Evolutionary conservation across 2,888 invertebrate species (phyloP).

Genomic region (Drosophila putrida): DNA sequence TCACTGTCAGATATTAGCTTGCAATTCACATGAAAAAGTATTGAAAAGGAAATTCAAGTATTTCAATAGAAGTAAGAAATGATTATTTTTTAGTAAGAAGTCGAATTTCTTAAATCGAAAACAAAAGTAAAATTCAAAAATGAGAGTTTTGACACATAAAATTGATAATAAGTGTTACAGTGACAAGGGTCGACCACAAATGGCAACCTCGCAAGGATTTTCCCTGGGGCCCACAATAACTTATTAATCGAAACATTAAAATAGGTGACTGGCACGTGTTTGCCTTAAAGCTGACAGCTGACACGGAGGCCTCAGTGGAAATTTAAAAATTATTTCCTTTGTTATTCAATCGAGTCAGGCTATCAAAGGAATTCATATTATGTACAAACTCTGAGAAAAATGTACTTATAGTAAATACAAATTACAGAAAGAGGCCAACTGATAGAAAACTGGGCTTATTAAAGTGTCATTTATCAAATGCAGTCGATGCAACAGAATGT

Average conservation of each 20-base stretch:
- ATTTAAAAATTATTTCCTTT: conserved; percentile 18
- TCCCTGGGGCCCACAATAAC: conserved; percentile 2
- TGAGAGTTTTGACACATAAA: conserved; percentile 23
- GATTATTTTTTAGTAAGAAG: not conserved
- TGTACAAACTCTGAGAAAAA: conserved; percentile 4
- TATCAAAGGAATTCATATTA: conserved; percentile 1
- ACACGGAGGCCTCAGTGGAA: conserved; percentile 17
- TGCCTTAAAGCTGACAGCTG: conserved; percentile 30
- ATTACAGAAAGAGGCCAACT: conserved; percentile 2
- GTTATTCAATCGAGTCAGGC: conserved; percentile 16
- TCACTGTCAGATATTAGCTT: not conserved
- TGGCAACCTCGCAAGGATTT: not conserved
- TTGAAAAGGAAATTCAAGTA: not conserved
- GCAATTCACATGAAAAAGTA: not conserved
- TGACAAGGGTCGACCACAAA: conserved; percentile 46
- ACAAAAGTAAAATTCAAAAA: conserved; percentile 4
- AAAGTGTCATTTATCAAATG: conserved; percentile 28
- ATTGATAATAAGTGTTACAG: conserved; percentile 3
- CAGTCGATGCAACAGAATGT: conserved; percentile 36
- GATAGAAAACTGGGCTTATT: conserved; percentile 18
- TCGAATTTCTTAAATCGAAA: conserved; percentile 10
- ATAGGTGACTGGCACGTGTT: conserved; percentile 16
- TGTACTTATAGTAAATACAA: not conserved
- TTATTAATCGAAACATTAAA: conserved; percentile 31
- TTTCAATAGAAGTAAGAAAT: not conserved